Percentiles rank a stretch among this genome's conserved stretches.
Evolutionary conservation across 2,797 vertebrate genomes (phyloP).

Genomic region (Neostethus bicornis): DNA sequence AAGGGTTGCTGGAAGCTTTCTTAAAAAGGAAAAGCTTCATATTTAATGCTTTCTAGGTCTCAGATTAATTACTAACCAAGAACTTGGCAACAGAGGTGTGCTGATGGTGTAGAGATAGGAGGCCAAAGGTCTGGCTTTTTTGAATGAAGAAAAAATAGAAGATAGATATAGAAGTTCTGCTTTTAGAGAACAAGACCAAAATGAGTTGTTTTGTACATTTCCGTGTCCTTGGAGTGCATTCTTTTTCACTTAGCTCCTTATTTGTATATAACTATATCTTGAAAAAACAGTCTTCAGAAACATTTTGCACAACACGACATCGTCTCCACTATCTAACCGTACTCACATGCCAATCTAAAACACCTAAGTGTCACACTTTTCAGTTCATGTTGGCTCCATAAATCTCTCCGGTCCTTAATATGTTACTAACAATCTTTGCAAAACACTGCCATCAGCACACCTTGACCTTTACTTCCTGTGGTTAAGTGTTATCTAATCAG

Average conservation of each 20-base stretch:
- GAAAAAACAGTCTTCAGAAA: slow-evolving; percentile 11
- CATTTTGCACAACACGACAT: slow-evolving; percentile 19
- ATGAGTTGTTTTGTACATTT: slow-evolving; percentile 18
- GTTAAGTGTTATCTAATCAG: slow-evolving; percentile 76
- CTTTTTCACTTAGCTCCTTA: slow-evolving; percentile 5
- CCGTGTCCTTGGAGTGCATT: slow-evolving; percentile 2
- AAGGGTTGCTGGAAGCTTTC: slow-evolving; percentile 18
- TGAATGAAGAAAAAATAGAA: slow-evolving; percentile 23
- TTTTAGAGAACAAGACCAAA: slow-evolving; percentile 9
- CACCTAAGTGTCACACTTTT: slow-evolving; percentile 41
- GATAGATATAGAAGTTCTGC: slow-evolving; percentile 10
- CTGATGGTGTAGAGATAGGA: slow-evolving; percentile 60
- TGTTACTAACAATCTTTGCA: slow-evolving; percentile 70
- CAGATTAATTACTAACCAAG: slow-evolving; percentile 70
- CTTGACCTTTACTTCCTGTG: slow-evolving; percentile 78
- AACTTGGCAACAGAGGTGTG: slow-evolving; percentile 55
- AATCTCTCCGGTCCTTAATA: slow-evolving; percentile 67
- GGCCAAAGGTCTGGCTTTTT: slow-evolving; percentile 61
- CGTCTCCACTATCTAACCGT: slow-evolving; percentile 22
- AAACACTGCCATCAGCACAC: slow-evolving; percentile 72
- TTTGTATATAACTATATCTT: slow-evolving; percentile 20
- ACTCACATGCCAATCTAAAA: slow-evolving; percentile 38
- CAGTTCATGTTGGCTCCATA: slow-evolving; percentile 26
- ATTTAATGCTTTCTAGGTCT: slow-evolving; percentile 56
- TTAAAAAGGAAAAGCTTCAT: slow-evolving; percentile 18